Evolutionary conservation across 2,888 invertebrate genomes (phyloP).

Genomic region (Thymelicus acteon): DNA sequence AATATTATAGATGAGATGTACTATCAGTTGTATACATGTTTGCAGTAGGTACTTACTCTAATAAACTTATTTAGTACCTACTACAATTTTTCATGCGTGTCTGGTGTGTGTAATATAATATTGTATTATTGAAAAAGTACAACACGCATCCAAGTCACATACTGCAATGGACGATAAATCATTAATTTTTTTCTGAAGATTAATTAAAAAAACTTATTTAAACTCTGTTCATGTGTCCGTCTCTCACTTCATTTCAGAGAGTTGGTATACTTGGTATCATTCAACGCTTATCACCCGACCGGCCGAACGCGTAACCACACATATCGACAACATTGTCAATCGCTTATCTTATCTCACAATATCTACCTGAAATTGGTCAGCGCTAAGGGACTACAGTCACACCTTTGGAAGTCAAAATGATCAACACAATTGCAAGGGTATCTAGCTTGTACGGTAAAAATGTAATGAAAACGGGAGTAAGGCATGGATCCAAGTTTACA

Average conservation of each 20-base stretch:
- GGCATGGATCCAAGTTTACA: slow-evolving; percentile 59
- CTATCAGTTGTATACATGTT: too few relatives aligned
- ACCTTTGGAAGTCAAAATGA: slow-evolving; percentile 61
- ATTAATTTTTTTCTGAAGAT: too few relatives aligned
- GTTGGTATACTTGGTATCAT: slow-evolving; percentile 8
- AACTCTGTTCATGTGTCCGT: too few relatives aligned
- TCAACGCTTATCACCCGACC: slow-evolving; percentile 50
- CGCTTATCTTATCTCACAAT: slow-evolving; percentile 61
- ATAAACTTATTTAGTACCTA: too few relatives aligned
- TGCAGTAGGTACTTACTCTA: too few relatives aligned
- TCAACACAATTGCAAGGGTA: slow-evolving; percentile 71
- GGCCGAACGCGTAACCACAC: slow-evolving; percentile 6
- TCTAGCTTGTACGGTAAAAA: slow-evolving; percentile 65
- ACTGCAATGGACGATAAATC: too few relatives aligned
- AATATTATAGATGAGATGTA: too few relatives aligned
- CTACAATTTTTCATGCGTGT: too few relatives aligned
- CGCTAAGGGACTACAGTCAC: slow-evolving; percentile 18
- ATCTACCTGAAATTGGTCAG: slow-evolving; percentile 52
- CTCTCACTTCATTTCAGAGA: background rate
- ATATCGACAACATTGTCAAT: slow-evolving; percentile 44
- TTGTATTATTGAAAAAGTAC: too few relatives aligned
- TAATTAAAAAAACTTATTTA: too few relatives aligned
- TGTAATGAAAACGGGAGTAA: slow-evolving; percentile 66
- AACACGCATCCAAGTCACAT: too few relatives aligned
- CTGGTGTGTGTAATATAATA: too few relatives aligned